Conservation (phyloP, 2,888 invertebrate species). For the Andrena fulva region DNA sequence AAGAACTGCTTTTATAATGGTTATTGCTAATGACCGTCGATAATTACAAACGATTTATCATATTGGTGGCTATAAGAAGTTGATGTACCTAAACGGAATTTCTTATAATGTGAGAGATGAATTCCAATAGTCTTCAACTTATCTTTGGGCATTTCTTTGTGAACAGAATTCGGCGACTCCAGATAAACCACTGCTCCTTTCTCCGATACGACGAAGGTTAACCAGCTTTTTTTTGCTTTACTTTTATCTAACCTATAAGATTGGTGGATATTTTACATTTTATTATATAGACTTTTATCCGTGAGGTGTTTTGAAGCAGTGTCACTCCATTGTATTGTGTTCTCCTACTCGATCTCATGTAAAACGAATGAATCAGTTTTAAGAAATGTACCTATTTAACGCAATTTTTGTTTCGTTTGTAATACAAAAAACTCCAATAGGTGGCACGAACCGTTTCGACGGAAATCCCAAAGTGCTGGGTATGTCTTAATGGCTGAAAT, state of each 20-base stretch:
- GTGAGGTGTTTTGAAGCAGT: background rate
- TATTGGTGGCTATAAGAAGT: background rate
- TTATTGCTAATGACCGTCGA: too few relatives aligned
- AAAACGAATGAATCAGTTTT: too few relatives aligned
- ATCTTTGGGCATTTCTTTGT: constrained; percentile 21
- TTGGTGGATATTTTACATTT: constrained; percentile 29
- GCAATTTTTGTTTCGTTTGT: too few relatives aligned
- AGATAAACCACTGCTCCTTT: constrained; percentile 44
- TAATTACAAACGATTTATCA: too few relatives aligned
- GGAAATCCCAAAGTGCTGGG: too few relatives aligned
- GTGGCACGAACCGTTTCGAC: too few relatives aligned
- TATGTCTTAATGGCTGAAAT: too few relatives aligned
- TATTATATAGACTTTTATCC: background rate
- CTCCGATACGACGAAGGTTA: constrained; percentile 47
- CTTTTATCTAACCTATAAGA: constrained; percentile 22
- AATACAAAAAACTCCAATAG: too few relatives aligned
- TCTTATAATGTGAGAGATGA: background rate
- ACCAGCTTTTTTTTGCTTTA: constrained; percentile 35
- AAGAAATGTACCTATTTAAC: too few relatives aligned
- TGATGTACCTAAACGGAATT: background rate
- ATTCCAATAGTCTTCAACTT: constrained; percentile 5
- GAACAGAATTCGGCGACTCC: constrained; percentile 26
- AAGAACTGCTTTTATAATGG: too few relatives aligned
- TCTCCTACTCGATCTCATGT: background rate
- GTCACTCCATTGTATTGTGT: background rate